phyloP scores from a whole-genome alignment of 2,113 vertebrate species.

The Planiliza haematocheilus region DNA sequence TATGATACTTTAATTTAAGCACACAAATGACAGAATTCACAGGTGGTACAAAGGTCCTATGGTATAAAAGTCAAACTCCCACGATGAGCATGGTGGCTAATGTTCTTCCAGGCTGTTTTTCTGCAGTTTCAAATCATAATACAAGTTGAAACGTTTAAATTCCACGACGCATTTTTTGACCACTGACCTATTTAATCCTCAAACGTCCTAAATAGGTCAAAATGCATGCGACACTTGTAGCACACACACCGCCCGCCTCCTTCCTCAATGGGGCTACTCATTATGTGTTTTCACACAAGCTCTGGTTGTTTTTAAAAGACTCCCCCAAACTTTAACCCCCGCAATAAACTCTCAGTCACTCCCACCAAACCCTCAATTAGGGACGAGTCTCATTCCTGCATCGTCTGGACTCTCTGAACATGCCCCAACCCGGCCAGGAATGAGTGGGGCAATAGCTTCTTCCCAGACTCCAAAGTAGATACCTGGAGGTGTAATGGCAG shows the following conservation, averaged over 20 bases:
- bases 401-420: conserved; percentile 22
- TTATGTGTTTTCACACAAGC: background rate
- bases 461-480: conserved; percentile 8
- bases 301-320: background rate
- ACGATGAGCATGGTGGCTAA: too few species aligned
- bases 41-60: too few species aligned
- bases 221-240: too few species aligned
- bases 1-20: too few species aligned
- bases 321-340: background rate
- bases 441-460: background rate
- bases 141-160: background rate
- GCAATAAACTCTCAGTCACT: background rate
- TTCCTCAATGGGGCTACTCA: background rate
- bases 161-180: too few species aligned
- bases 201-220: too few species aligned
- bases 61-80: too few species aligned
- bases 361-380: conserved; percentile 41
- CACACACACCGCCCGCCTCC: background rate
- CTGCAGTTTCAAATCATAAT: background rate
- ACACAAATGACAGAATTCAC: too few species aligned
- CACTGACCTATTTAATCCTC: too few species aligned
- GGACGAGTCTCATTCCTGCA: background rate
- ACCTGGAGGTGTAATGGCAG: conserved; percentile 35
- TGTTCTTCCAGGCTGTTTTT: too few species aligned
- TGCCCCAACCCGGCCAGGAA: conserved; percentile 17